A percentile compares a stretch with the other conserved stretches of the same genome.
Conservation (phyloP, 2,888 invertebrate genomes). For the Lasiommata megera region DNA sequence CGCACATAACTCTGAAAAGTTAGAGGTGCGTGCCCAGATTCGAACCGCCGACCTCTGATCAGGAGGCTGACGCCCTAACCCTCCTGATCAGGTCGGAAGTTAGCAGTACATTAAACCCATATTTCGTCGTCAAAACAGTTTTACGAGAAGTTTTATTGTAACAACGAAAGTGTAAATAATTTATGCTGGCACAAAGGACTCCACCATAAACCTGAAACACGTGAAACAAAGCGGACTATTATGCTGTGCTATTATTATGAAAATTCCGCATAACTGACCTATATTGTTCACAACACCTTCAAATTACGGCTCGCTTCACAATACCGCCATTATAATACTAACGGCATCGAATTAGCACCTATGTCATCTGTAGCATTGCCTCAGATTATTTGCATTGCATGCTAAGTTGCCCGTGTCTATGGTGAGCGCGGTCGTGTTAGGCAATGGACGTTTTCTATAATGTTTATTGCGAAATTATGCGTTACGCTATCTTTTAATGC, state of each 20-base stretch:
- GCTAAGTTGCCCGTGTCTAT: constrained; percentile 52
- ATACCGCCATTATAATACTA: constrained; percentile 26
- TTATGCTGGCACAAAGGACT: too few species aligned
- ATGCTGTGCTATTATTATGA: background rate
- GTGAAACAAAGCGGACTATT: background rate
- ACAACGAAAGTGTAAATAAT: too few species aligned
- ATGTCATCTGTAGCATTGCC: constrained; percentile 42
- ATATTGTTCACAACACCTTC: constrained; percentile 14
- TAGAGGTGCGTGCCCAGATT: too few species aligned
- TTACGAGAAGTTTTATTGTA: too few species aligned
- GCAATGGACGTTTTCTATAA: constrained; percentile 46
- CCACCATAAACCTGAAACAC: background rate
- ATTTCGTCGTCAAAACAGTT: too few species aligned
- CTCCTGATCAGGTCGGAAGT: too few species aligned
- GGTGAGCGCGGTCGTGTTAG: constrained; percentile 41
- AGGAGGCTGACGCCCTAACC: too few species aligned
- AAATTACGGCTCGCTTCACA: constrained; percentile 19
- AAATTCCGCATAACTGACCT: constrained; percentile 20
- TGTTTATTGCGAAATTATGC: constrained; percentile 28
- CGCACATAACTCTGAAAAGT: too few species aligned
- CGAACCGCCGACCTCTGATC: too few species aligned
- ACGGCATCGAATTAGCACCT: constrained; percentile 31
- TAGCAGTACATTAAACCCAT: too few species aligned
- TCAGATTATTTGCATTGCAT: constrained; percentile 51
- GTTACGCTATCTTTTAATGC: constrained; percentile 9